Conservation (phyloP, 2,113 vertebrate species). For the Tor tambroides region DNA sequence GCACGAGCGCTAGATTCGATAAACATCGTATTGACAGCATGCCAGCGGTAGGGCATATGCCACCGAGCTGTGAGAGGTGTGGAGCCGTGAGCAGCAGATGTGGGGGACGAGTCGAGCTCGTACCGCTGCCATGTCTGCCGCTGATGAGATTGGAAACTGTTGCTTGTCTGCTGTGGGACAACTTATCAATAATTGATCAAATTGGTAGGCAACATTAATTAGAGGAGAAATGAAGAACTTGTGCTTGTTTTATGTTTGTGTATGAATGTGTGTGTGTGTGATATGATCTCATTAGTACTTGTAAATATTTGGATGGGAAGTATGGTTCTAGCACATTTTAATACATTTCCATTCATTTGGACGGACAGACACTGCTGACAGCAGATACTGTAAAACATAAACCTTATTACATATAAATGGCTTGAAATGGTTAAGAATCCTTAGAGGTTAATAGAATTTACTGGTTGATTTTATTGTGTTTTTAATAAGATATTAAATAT, state of each 20-base stretch:
- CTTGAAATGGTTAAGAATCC: no score
- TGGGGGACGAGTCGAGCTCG: constrained; percentile 4
- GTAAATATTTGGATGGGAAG: background rate
- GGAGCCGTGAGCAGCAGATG: constrained; percentile 21
- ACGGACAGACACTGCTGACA: background rate
- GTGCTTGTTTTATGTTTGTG: constrained; percentile 50
- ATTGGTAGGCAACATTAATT: constrained; percentile 67
- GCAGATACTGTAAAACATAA: no score
- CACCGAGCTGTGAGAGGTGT: background rate
- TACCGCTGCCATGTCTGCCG: background rate
- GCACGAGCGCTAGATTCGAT: constrained; percentile 31
- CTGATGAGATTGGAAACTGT: constrained; percentile 33
- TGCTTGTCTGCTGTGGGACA: constrained; percentile 43
- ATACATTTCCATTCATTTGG: background rate
- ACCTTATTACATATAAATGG: no score
- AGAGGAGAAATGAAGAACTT: constrained; percentile 67
- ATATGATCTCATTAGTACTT: background rate
- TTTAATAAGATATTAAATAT: background rate
- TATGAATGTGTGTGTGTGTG: constrained; percentile 9
- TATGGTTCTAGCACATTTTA: background rate
- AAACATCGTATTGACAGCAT: constrained; percentile 19
- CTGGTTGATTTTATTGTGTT: background rate
- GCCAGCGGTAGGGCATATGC: constrained; percentile 30
- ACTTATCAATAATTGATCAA: constrained; percentile 71
- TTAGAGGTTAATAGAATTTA: no score